A percentile compares a stretch with the other conserved stretches of the same genome.
Evolutionary conservation across 2,888 invertebrate genomes (phyloP).

Genomic region (Sceliomorpha sp.): DNA sequence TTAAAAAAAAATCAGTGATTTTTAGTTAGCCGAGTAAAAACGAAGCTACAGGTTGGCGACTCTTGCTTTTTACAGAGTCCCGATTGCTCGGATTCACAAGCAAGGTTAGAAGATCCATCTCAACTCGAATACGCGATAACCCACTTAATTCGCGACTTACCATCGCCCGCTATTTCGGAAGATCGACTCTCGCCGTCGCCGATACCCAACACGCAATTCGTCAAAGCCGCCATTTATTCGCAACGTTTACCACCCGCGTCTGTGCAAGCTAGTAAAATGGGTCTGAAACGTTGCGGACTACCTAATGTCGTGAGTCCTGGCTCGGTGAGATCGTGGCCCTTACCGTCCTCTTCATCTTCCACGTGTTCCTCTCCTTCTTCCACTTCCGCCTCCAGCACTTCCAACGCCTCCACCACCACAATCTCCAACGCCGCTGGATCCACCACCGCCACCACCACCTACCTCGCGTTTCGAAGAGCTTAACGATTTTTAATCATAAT

Average conservation of each 20-base stretch:
- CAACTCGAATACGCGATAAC: slow-evolving; percentile 87
- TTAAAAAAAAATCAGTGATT: no score
- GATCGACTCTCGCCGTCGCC: slow-evolving; percentile 62
- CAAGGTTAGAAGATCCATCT: slow-evolving; percentile 86
- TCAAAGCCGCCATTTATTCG: slow-evolving; percentile 73
- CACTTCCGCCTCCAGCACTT: no score
- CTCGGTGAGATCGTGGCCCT: slow-evolving; percentile 23
- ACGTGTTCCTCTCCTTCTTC: no score
- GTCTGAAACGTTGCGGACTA: slow-evolving; percentile 64
- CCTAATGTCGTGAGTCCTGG: slow-evolving; percentile 38
- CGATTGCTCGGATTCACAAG: slow-evolving; percentile 68
- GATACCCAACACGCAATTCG: slow-evolving; percentile 71
- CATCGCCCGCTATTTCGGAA: slow-evolving; percentile 78
- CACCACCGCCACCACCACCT: no score
- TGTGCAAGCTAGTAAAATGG: slow-evolving; percentile 71
- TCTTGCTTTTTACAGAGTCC: slow-evolving; percentile 50
- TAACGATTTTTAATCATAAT: no score
- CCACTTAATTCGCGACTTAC: slow-evolving; percentile 83
- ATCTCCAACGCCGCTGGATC: no score
- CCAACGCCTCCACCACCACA: no score
- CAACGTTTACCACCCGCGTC: slow-evolving; percentile 73
- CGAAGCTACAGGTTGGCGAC: no score
- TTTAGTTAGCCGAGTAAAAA: no score
- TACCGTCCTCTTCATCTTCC: slow-evolving; percentile 25
- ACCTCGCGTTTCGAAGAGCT: no score